Evolutionary conservation across 1,140 invertebrate genomes (phyloP).

Genomic region (Metaphire vulgaris): DNA sequence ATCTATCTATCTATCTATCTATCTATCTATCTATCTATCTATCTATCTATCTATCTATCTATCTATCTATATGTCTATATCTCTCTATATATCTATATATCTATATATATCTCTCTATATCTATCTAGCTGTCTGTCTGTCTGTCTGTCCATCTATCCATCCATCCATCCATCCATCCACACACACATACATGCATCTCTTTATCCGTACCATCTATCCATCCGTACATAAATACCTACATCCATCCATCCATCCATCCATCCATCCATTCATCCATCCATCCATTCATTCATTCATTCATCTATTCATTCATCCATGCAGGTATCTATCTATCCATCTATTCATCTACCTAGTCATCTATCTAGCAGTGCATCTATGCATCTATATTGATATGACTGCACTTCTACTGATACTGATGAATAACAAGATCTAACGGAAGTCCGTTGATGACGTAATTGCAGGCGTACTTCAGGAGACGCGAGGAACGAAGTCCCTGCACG

Average conservation of each 20-base stretch:
- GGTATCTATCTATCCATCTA: neutral
- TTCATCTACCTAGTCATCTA: neutral
- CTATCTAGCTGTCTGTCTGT: neutral
- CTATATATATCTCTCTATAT: too few relatives aligned
- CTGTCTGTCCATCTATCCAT: neutral
- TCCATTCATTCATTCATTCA: neutral
- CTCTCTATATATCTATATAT: too few relatives aligned
- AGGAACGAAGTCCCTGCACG: neutral
- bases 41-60: neutral
- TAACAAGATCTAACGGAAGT: too few relatives aligned
- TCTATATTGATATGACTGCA: neutral
- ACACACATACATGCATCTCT: neutral
- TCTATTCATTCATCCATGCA: neutral
- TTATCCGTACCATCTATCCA: neutral
- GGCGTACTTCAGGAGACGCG: neutral
- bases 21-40: neutral
- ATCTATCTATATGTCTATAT: too few relatives aligned
- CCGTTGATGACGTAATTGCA: too few relatives aligned
- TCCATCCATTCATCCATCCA: neutral
- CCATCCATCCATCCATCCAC: neutral
- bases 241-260: conserved; percentile 1
- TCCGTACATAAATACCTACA: neutral
- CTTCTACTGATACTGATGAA: too few relatives aligned
- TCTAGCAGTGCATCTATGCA: neutral
- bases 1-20: neutral